Conservation (phyloP, 2,113 vertebrate genomes). For the Microtus oregoni region DNA sequence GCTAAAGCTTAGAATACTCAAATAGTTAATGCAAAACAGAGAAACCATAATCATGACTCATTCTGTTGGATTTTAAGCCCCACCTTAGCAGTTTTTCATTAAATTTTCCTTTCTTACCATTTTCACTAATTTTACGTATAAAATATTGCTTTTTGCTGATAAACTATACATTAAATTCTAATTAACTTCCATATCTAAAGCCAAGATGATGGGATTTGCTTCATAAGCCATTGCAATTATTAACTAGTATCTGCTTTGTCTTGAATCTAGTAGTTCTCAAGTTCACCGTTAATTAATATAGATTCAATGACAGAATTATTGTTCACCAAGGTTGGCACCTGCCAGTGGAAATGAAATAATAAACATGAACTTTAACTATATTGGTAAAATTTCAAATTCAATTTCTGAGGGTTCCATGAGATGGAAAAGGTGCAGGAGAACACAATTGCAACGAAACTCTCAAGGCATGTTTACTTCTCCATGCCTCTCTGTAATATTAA, state of each 20-base stretch:
- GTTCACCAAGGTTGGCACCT: background rate
- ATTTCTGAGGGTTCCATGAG: background rate
- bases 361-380: background rate
- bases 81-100: background rate
- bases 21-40: background rate
- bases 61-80: background rate
- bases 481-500: background rate
- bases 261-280: background rate
- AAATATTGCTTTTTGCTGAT: background rate
- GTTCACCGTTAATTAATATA: background rate
- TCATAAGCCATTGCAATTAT: background rate
- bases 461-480: background rate
- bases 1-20: background rate
- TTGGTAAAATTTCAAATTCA: background rate
- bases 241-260: background rate
- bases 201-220: background rate
- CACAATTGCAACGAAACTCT: background rate
- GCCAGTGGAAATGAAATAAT: background rate
- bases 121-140: background rate
- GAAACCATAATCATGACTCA: background rate
- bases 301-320: background rate
- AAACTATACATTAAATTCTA: conserved; percentile 4
- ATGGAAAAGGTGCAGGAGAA: background rate
- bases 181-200: background rate
- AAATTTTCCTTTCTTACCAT: background rate